Base-by-base conservation (phyloP, 2,888 invertebrate genomes). In the Drepana falcataria region DNA sequence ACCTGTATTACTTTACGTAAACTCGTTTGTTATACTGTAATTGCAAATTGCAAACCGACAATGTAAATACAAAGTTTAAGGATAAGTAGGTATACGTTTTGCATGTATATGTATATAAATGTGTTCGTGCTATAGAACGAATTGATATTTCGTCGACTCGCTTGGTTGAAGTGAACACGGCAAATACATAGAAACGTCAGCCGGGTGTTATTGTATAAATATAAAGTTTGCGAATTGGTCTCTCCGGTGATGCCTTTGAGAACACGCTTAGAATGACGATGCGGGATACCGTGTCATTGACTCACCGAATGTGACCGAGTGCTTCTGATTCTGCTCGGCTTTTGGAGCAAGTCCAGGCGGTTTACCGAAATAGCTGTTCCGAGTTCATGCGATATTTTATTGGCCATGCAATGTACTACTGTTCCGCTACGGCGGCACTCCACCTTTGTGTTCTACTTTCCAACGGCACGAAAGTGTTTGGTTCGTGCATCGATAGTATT, bases 301-400 rank as follows among this genome's bases (percentile, higher is more conserved):
- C 83, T 87, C 87, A 87, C 74, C 71, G 79, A 85, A 85, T 86
- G 84, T 87, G 89, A 84, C 85, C 82, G 86, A 81, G 73, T 81
- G 77, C 66, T 77, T 83, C 77, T 77, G 81, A 83, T 81, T 81
- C 78, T 73, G 72, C 72, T 65, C 73, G 69, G 73, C 74, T 82
- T 84, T 90, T 91, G 90, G 90, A 89, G 82, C 78, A 75, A 77
- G 82, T 91, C 90, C 90, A 91, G 90, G 76, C 79, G 75, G 73
- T 79, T 78, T 87, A 84, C 83, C 77, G 81, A 90, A 91, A 91
- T 91, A 91, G 84, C 85, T 75, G 82, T 83, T 83, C 78, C 74
- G 74, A 81, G 78, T 80, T 81, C 72, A 73, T 74, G 76, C 77
- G 79, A 77, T 75, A 77, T 83, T 83, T 82, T 81, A 83, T 82